Base-by-base conservation (phyloP, 2,888 invertebrate species). In the Odontomyia ornata region DNA sequence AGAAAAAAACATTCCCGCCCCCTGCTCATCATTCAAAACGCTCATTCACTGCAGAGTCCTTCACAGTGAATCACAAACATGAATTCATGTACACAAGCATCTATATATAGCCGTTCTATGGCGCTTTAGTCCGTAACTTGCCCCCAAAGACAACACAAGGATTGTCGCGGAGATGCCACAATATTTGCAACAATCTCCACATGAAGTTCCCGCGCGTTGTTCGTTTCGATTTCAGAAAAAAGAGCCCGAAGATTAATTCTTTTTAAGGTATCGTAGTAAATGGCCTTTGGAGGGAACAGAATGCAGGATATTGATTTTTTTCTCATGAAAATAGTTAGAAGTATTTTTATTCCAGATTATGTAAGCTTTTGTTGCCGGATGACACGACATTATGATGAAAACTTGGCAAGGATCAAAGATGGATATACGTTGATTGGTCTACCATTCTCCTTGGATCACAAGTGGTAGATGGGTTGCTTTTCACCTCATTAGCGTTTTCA, bases 1-100 rank as follows among this genome's bases (percentile, higher is more conserved):
- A 64, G 13, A 64, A 64, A 64, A n/a, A 64, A 11, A 28, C 0
- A 64, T 3, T 60, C 7, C 27, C 13, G 11, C 7, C 28, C 64
- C 64, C 27, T 64, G 15, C 27, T 23, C 30, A 13, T 13, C 13
- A 2, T 7, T 11, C 64, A 64, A 64, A 11, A 18, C 64, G 27
- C 64, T 64, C 36, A 36, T 9, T 36, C 15, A 64, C 64, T 64
- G 30, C 64, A 28, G 64, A 64, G 64, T 64, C 30, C 64, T 30
- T 64, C 64, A 36, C 5, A 64, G 64, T 64, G 64, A 64, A n/a
- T 64, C 30, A 30, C n/a, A 52, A 52, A 52, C 52, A 52, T 43
- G 43, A 52, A 5, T 64, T 7, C 4, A 27, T 28, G 28, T 64
- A n/a, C 28, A 13, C 23, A 30, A 13, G 30, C 9, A 27, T 64